Percentiles rank a stretch among this genome's conserved stretches.
Conservation (phyloP, 37 sponge, comb jelly and placozoan species). For the Agelas oroides region DNA sequence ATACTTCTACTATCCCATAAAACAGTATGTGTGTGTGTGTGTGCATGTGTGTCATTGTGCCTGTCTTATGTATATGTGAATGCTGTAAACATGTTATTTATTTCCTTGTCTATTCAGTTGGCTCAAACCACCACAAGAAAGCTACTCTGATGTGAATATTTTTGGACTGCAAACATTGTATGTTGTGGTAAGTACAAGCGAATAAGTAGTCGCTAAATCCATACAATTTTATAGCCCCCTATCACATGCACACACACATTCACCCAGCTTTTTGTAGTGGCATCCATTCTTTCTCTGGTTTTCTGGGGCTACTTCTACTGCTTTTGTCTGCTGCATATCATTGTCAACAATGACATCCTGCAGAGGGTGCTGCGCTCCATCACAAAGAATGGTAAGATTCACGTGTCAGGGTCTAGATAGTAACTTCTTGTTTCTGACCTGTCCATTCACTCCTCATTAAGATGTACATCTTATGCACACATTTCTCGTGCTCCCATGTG, state of each 20-base stretch:
- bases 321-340: slow-evolving; percentile 81
- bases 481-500: not conserved
- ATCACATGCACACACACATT: no score
- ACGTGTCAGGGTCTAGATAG: no score
- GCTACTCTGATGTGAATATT: slow-evolving; percentile 46
- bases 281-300: slow-evolving; percentile 59
- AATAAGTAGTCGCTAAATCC: no score
- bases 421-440: no score
- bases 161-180: slow-evolving; percentile 48
- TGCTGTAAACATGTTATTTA: not conserved
- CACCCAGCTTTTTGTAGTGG: slow-evolving; percentile 32
- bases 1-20: not conserved
- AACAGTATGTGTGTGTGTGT: not conserved
- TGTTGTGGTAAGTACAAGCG: slow-evolving; percentile 26
- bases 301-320: slow-evolving; percentile 89
- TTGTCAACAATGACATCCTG: slow-evolving; percentile 87
- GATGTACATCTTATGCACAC: no score
- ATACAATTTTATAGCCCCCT: no score
- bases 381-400: slow-evolving; percentile 76
- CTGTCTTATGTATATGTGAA: not conserved
- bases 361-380: slow-evolving; percentile 78
- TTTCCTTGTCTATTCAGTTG: not conserved
- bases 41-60: not conserved
- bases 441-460: no score
- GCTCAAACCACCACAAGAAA: slow-evolving; percentile 3